These are phyloP conservation scores for Euura lappo DNA, from an alignment of 1,140 invertebrate genomes.

Conservation along the genomic window DNA sequence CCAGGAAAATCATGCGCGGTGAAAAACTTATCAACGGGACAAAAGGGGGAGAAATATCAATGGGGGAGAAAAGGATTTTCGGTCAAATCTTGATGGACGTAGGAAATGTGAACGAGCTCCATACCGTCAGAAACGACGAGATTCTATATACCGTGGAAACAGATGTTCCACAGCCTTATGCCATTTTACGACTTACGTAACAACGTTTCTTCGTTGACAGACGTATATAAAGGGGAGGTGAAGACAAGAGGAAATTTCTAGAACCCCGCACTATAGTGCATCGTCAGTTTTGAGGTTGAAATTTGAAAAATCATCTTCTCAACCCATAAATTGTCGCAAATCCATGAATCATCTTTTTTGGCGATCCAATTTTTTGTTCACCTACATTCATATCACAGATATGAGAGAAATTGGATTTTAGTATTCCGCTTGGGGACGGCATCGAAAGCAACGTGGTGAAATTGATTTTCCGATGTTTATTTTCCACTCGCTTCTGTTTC, in stretches of 20 bases:
- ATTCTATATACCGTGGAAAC: neutral
- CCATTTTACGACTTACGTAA: neutral
- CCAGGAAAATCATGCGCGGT: neutral
- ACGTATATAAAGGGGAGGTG: neutral
- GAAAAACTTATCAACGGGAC: neutral
- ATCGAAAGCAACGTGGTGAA: no score
- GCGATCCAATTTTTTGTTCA: no score
- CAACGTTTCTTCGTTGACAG: neutral
- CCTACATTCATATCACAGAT: no score
- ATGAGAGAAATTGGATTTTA: no score
- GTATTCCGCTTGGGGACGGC: no score
- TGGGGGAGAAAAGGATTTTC: conserved; percentile 1
- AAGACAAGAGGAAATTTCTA: neutral
- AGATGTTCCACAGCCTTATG: neutral
- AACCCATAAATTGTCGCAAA: no score
- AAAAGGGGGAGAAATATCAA: neutral
- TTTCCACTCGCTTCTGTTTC: no score
- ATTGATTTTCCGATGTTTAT: no score
- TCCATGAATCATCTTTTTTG: no score
- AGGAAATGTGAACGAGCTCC: neutral
- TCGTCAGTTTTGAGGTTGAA: no score
- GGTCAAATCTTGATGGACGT: conserved; percentile 6
- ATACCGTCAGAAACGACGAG: neutral
- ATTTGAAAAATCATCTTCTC: no score
- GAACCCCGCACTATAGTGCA: no score